Evolutionary conservation across 2,797 vertebrate species (phyloP), one percentile per base, ranked within the genome.

Genomic region (Pseudochaenichthys georgianus): DNA sequence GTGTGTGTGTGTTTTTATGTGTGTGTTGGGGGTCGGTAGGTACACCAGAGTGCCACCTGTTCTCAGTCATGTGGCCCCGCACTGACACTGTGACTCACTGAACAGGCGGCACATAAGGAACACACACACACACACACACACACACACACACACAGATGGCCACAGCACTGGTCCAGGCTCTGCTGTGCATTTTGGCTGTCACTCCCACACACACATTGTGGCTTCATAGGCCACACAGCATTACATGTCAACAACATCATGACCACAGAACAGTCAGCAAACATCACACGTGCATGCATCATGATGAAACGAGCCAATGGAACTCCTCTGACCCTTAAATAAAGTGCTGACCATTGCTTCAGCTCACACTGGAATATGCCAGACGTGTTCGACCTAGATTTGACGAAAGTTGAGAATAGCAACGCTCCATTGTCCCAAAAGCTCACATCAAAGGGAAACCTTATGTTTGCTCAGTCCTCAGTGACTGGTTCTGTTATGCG

Each of bases 31-130:
- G 77, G 64, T 54, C 51, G 79, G 64, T 75, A 77, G 72, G 65
- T 81, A 43, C 23, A 65, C 77, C 77, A 80, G 79, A 70, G 81
- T 76, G 57, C 91, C 93, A 93, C 91, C 93, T 94, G 93, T 92
- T 92, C 87, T 80, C 53, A 58, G 80, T 88, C 85, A 88, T 81
- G 85, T 88, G 87, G 64, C 81, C 86, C 71, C 16, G 80, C 70
- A 48, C 62, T 53, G 74, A 88, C 81, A 75, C 82, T n/a, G 72
- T 85, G 89, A 92, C 78, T 92, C 90, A 91, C 74, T 50, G 81
- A 92, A 85, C 90, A 89, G 88, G 84, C 77, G 64, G 84, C 88
- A 68, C 82, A 87, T 47, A 70, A 79, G 63, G 65, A 81, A 81
- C 84, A 82, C n/a, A n/a, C n/a, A n/a, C n/a, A n/a, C n/a, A n/a